Evolutionary conservation across 2,888 invertebrate species (phyloP).

Genomic region (Polylopha cassiicola): DNA sequence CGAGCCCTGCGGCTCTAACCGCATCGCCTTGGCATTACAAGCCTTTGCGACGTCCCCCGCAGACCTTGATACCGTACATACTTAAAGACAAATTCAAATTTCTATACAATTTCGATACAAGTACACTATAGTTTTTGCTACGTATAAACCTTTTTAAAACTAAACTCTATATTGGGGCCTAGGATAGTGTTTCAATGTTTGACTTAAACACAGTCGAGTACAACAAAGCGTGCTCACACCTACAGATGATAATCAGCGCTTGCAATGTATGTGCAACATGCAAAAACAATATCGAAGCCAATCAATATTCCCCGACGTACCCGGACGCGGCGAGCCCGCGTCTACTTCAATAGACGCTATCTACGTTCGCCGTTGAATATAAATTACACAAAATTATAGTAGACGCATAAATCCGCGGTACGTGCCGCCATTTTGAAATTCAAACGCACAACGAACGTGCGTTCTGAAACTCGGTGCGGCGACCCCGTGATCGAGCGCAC

Average conservation of each 20-base stretch:
- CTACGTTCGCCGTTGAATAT: constrained; percentile 67
- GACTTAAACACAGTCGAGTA: no score
- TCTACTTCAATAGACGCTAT: constrained; percentile 66
- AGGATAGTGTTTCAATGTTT: no score
- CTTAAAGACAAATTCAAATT: no score
- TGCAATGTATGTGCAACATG: constrained; percentile 37
- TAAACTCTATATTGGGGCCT: no score
- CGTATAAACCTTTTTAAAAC: no score
- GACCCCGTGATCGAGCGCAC: constrained; percentile 71
- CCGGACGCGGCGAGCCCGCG: constrained; percentile 56
- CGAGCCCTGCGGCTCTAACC: no score
- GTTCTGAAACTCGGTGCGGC: constrained; percentile 55
- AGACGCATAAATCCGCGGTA: constrained; percentile 31
- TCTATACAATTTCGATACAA: no score
- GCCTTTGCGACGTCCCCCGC: no score
- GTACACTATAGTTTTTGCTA: no score
- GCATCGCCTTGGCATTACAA: no score
- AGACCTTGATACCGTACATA: no score
- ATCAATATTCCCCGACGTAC: constrained; percentile 61
- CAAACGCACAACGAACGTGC: constrained; percentile 30
- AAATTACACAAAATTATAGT: constrained; percentile 62
- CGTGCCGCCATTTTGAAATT: constrained; percentile 37
- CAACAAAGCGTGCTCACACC: no score
- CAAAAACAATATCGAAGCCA: constrained; percentile 43
- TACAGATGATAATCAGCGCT: constrained; percentile 7